A percentile compares a stretch with the other conserved stretches of the same genome.
phyloP scores from a whole-genome alignment of 2,113 vertebrate species.

The Engystomops pustulosus region DNA sequence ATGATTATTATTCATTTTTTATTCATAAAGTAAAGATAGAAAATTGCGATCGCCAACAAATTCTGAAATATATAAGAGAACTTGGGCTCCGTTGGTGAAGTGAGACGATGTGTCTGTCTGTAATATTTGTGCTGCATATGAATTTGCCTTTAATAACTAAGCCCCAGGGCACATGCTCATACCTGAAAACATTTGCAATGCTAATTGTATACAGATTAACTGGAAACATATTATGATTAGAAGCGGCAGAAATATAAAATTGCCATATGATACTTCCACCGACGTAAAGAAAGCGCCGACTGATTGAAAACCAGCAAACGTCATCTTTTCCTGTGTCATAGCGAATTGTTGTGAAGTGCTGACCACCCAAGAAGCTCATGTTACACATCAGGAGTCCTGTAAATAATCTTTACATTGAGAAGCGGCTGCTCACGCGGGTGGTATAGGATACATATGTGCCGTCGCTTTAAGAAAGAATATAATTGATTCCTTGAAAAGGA shows the following conservation, averaged over 20 bases:
- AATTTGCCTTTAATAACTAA: slow-evolving; percentile 8
- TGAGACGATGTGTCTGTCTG: neutral
- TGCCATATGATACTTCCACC: neutral
- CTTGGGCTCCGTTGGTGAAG: neutral
- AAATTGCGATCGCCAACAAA: neutral
- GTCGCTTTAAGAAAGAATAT: neutral
- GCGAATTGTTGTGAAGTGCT: slow-evolving; percentile 1
- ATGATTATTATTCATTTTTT: neutral
- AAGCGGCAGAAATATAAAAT: slow-evolving; percentile 10
- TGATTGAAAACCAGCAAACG: slow-evolving; percentile 2
- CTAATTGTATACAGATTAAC: slow-evolving; percentile 23
- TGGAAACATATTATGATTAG: slow-evolving; percentile 16
- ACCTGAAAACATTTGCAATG: slow-evolving; percentile 23
- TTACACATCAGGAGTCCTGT: neutral
- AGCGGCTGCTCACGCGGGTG: neutral
- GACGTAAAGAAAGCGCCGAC: neutral
- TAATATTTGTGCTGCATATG: neutral
- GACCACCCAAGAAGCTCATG: slow-evolving; percentile 21
- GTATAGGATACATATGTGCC: neutral
- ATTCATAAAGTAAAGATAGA: neutral
- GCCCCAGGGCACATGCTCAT: slow-evolving; percentile 1
- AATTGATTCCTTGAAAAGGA: slow-evolving; percentile 16
- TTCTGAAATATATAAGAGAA: neutral
- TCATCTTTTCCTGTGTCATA: slow-evolving; percentile 1
- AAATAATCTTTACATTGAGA: neutral